Percentiles rank a stretch among this genome's conserved stretches.
Evolutionary conservation across 2,113 vertebrate species (phyloP).

Genomic region (Cynoglossus semilaevis): DNA sequence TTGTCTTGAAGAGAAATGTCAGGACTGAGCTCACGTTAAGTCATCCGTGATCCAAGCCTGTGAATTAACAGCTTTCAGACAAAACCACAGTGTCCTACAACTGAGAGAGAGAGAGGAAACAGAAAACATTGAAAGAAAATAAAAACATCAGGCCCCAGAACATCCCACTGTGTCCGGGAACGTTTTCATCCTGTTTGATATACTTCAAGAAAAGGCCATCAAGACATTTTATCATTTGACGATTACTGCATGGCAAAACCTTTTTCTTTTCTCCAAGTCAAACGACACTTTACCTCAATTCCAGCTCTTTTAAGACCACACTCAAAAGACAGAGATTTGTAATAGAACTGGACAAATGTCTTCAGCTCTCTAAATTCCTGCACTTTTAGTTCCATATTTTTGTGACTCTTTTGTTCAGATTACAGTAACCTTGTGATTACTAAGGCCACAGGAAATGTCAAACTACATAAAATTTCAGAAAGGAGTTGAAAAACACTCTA

Average conservation of each 20-base stretch:
- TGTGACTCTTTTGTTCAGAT: too few species aligned
- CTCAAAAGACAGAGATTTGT: too few species aligned
- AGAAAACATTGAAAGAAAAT: constrained; percentile 23
- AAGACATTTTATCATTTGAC: constrained; percentile 42
- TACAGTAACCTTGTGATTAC: too few species aligned
- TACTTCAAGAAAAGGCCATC: constrained; percentile 40
- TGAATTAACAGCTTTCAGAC: constrained; percentile 41
- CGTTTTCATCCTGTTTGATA: constrained; percentile 64
- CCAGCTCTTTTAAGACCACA: too few species aligned
- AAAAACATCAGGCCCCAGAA: constrained; percentile 27
- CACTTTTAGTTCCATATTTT: too few species aligned
- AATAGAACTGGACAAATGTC: too few species aligned
- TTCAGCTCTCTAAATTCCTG: too few species aligned
- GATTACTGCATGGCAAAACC: constrained; percentile 15
- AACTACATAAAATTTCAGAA: too few species aligned
- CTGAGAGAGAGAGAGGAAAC: constrained; percentile 9
- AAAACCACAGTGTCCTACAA: constrained; percentile 47
- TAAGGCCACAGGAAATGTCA: too few species aligned
- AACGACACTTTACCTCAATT: constrained; percentile 14
- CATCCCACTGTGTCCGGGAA: constrained; percentile 21
- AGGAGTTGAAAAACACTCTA: too few species aligned
- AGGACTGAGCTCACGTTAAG: constrained; percentile 30
- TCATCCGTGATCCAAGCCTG: constrained; percentile 43
- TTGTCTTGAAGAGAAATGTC: constrained; percentile 38
- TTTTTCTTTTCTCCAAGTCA: constrained; percentile 35